A percentile compares a stretch with the other conserved stretches of the same genome.
These are phyloP conservation scores for Oppia nitens DNA, from an alignment of 1,140 invertebrate genomes.

Conservation along the genomic window DNA sequence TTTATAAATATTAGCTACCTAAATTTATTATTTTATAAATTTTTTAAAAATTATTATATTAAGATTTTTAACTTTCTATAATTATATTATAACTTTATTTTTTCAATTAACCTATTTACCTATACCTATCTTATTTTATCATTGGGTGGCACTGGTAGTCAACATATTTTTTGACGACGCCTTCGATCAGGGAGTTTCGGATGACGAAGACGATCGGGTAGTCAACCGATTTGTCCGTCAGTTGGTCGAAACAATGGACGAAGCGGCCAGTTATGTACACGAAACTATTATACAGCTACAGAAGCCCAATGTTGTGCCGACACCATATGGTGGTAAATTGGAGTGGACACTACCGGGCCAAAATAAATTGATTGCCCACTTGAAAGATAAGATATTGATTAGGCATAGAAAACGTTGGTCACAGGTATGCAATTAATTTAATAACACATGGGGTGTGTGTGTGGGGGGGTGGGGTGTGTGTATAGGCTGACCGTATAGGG, in stretches of 20 bases:
- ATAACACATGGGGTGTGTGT: constrained; percentile 10
- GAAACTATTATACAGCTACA: constrained; percentile 49
- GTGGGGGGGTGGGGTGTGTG: background rate
- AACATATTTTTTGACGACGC: constrained; percentile 99
- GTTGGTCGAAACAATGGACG: constrained; percentile 74
- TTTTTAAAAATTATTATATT: too few relatives aligned
- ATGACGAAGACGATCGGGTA: constrained; percentile 78
- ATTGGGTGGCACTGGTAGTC: constrained; percentile 54
- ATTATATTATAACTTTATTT: too few relatives aligned
- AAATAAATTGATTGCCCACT: constrained; percentile 90
- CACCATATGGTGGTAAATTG: constrained; percentile 86
- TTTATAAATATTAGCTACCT: too few relatives aligned
- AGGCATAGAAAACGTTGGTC: constrained; percentile 37
- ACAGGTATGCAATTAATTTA: constrained; percentile 17
- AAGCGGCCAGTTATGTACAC: constrained; percentile 73
- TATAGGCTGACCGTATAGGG: too few relatives aligned
- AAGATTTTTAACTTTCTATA: too few relatives aligned
- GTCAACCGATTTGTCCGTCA: constrained; percentile 93
- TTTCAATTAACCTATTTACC: too few relatives aligned
- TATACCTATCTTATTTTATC: too few relatives aligned
- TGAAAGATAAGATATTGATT: constrained; percentile 94
- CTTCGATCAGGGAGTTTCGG: constrained; percentile 76
- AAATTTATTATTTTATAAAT: too few relatives aligned
- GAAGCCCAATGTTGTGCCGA: constrained; percentile 77
- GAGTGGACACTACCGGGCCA: constrained; percentile 90